Base-by-base conservation (phyloP, 2,797 vertebrate species). In the Coracias cyanogaster region DNA sequence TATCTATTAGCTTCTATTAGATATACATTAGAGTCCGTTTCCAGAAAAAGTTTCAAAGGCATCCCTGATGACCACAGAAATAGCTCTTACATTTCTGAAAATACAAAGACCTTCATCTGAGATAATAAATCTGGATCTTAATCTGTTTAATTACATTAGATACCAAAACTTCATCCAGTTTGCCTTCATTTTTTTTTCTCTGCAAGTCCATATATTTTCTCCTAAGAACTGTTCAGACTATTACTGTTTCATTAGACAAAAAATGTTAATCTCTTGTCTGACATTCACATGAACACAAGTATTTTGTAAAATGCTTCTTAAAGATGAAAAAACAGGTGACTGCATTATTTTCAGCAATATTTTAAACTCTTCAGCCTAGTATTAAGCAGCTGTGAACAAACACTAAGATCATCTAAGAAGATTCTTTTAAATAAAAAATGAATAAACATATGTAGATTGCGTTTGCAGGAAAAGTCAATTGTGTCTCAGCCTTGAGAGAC, bases 301-400 rank as follows among this genome's bases (percentile, higher is more conserved):
- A 31, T 81, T 92, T 84, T 57, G 22, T 25, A 71, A 60, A 86
- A 71, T 31, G 0, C 2, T 61, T 55, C n/a, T 49, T 79, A 45
- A 78, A 81, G 37, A 33, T 29, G 10, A 60, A 83, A 89, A 89
- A 48, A 0, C 1, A 43, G 2, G 5, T 15, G 3, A 51, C 0
- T 61, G 2, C 48, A 67, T 81, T 78, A 6, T 64, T 90, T 83
- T 86, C 48, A 74, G 16, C 13, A 31, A 10, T 60, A 46, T 77
- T 4, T 57, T 19, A 37, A 76, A 12, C 15, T 29, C 17, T 79
- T 19, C 39, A 76, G 2, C 3, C 29, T 49, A 7, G 12, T 3
- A 66, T 54, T 65, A 85, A 70, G 5, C 20, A 89, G 10, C 11
- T 58, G 43, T 57, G 37, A 91, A 45, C 45, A 84, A 69, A 48